Evolutionary conservation across 2,888 invertebrate species (phyloP), one percentile per base, ranked within the genome.

Genomic region (Epistrophe grossulariae): DNA sequence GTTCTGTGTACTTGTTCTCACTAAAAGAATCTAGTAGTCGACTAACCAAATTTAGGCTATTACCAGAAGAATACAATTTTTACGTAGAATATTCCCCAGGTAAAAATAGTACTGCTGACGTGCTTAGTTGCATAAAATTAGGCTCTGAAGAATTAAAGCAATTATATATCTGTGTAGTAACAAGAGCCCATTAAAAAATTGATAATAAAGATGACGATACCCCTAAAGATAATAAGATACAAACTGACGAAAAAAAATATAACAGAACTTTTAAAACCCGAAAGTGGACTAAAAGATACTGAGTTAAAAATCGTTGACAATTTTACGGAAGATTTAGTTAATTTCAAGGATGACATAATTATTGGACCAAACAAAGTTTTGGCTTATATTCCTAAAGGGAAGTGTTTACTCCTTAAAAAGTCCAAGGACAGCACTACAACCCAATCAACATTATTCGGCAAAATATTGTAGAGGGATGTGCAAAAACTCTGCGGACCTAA

Each of bases 401-500:
- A 55, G 28, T 55, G 10, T 55, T 55, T 28, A 31, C 57, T 57
- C 57, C 57, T 57, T 35, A 57, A 57, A 15, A 35, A 31, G 55
- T 24, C 55, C 28, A 55, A 55, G 28, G 55, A 55, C 55, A 19
- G 50, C 50, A 50, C 57, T 57, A 57, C 57, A 31, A 31, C 31
- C 31, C n/a, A 28, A 31, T 57, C 57, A 35, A 57, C 57, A 31
- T 13, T n/a, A 57, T 57, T 57, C 35, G 57, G 57, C 31, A 57
- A 57, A 57, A 57, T 57, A 35, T 50, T 50, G 50, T 50, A 19
- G 50, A 9, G 50, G 50, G 50, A 50, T 50, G 17, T 50, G 50
- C 50, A 50, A 19, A 50, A 50, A 50, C 50, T 50, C 50, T 50
- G 50, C 19, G 50, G 50, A 50, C 2, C 28, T 4, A 28, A 28